Evolutionary conservation across 1,140 invertebrate species (phyloP).

Genomic region (Ceratina australensis): DNA sequence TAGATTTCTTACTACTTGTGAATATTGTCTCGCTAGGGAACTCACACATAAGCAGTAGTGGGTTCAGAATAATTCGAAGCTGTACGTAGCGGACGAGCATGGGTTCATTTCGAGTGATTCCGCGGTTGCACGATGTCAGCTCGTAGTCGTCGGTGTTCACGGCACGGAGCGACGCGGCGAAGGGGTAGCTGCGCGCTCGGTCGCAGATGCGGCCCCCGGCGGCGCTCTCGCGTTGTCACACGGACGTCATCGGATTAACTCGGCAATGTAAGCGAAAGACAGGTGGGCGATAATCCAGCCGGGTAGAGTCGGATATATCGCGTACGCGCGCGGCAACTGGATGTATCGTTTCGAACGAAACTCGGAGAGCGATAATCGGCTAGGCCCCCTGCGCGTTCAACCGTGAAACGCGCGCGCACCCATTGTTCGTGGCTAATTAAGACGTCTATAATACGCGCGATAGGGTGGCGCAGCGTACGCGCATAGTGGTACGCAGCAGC

Average conservation of each 20-base stretch:
- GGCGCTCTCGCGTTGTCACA: conserved; percentile 3
- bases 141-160: too few species aligned
- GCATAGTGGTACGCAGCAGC: too few species aligned
- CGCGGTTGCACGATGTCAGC: neutral
- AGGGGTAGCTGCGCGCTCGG: neutral
- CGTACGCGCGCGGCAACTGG: neutral
- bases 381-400: neutral
- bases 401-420: neutral
- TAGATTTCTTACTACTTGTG: too few species aligned
- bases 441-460: neutral
- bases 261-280: conserved; percentile 29
- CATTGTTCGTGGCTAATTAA: conserved; percentile 1
- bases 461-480: too few species aligned
- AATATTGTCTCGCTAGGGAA: too few species aligned
- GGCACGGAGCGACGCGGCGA: neutral
- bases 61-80: too few species aligned
- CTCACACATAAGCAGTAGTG: too few species aligned
- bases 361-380: conserved; percentile 39
- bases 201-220: neutral
- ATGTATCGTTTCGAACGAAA: conserved; percentile 24
- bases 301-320: too few species aligned
- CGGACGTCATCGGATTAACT: conserved; percentile 29
- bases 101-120: neutral
- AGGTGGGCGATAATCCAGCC: neutral
- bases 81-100: too few species aligned